Evolutionary conservation across 2,888 invertebrate species (phyloP), one percentile per base, ranked within the genome.

Genomic region (Phortica magna): DNA sequence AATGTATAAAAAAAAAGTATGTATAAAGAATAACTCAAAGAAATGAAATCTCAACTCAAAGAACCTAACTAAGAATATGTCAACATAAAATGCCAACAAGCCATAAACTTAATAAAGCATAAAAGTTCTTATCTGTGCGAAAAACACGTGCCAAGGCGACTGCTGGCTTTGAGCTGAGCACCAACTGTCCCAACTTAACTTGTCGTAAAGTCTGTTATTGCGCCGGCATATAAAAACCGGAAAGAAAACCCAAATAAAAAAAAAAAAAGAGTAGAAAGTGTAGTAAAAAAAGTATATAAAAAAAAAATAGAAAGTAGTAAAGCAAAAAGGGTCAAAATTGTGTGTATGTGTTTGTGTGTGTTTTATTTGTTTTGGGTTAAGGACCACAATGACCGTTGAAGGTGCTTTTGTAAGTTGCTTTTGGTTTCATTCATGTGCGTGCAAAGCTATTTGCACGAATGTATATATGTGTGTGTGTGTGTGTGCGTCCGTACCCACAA

Each of bases 311-410:
- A 76, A 77, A 22, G 61, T 78, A 78, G 77, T 70, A 76, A 75
- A 81, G 80, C 77, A 84, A 81, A 86, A 86, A 79, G 79, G 84
- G 83, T 82, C 80, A 82, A 83, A 78, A 82, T 77, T 83, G 75
- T 77, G 80, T 41, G 31, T 31, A 31, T 31, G 31, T 1, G 31
- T 31, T 2, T 31, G 59, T 59, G 10, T 59, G 17, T 10, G 12
- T 71, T 39, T 71, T n/a, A 53, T 71, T 71, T 71, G 55, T 71
- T 41, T 41, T 55, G 22, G 48, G 70, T 53, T 71, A 71, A 71
- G 70, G 70, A 53, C 53, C 67, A 17, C 31, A 42, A 6, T 42
- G n/a, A 41, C 39, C 41, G 67, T 42, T 17, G 42, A 41, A 42
- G 67, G 67, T 67, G 67, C n/a, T 19, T 19, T 19, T n/a, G n/a